Base-by-base conservation (phyloP, 2,113 vertebrate genomes). In the Balaenoptera acutorostrata region DNA sequence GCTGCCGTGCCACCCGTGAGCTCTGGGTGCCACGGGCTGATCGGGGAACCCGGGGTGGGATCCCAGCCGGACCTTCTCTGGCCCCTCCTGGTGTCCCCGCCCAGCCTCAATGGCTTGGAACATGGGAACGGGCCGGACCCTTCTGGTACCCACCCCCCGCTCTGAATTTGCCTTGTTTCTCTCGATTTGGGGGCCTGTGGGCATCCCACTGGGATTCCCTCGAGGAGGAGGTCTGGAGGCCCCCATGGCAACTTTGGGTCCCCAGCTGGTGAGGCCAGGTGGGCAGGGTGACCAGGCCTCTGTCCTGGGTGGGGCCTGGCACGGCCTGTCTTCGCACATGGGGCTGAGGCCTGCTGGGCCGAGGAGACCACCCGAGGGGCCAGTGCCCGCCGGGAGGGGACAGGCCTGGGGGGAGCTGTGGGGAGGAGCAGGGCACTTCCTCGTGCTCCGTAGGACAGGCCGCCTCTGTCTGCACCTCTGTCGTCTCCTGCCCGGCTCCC, bases 321-420 rank as follows among this genome's bases (percentile, higher is more conserved):
- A 7, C 4, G 69, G 15, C 55, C 57, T 1, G 0, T 13, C 31
- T 49, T 5, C 33, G 33, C 17, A 5, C 15, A 1, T 2, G 2
- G 71, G 27, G 9, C 21, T 13, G 31, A 3, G 57, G 71, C 21
- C 69, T 27, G 68, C 11, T 6, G 52, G 18, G 29, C 8, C 0
- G 29, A 33, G 46, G 74, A 77, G 46, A 20, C 18, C 46, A 15
- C 74, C 5, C 0, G 20, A 59, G 85, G 29, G 36, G 27, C 36
- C 14, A 13, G 52, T 0, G 4, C 18, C 46, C 75, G 7, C 52
- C 52, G 15, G 52, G 52, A 52, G 52, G 52, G 52, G 15, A 52
- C 52, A 17, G 15, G 52, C 52, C 52, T 15, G 15, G 15, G 52
- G 8, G 52, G n/a, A 2, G 12, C 33, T 1, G 52, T 21, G 77